These are phyloP conservation scores for Lasioglossum lativentre DNA, from an alignment of 2,888 invertebrate species.

Conservation along the genomic window DNA sequence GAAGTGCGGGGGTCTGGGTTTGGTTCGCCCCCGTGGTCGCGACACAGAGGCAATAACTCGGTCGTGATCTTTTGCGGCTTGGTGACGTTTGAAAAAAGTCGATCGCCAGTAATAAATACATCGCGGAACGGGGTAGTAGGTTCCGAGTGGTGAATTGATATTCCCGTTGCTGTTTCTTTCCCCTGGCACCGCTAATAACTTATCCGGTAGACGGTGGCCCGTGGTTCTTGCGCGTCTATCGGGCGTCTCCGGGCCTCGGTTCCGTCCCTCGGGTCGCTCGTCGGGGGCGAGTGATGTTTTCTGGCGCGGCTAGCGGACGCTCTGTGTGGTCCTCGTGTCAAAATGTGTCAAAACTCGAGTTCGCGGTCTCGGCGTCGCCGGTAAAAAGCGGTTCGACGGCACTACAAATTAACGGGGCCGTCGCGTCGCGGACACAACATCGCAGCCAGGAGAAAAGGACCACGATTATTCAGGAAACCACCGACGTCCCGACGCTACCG, in stretches of 20 bases:
- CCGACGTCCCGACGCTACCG: neutral
- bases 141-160: constrained; percentile 73
- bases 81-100: constrained; percentile 60
- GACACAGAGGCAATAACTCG: constrained; percentile 56
- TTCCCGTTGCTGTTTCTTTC: constrained; percentile 73
- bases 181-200: constrained; percentile 80
- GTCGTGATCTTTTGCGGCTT: constrained; percentile 45
- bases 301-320: constrained; percentile 74
- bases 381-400: constrained; percentile 78
- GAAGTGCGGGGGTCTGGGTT: neutral
- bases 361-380: constrained; percentile 69
- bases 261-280: constrained; percentile 41
- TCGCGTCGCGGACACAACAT: constrained; percentile 4
- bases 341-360: constrained; percentile 84
- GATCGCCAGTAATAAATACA: constrained; percentile 71
- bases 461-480: constrained; percentile 34
- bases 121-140: constrained; percentile 61
- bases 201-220: constrained; percentile 77
- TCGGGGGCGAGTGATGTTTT: constrained; percentile 73
- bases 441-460: constrained; percentile 10
- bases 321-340: constrained; percentile 84
- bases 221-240: constrained; percentile 81
- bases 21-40: constrained; percentile 24
- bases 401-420: constrained; percentile 79
- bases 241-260: constrained; percentile 61